Conservation (phyloP, 1,140 invertebrate genomes). For the Drosophila leontia region DNA sequence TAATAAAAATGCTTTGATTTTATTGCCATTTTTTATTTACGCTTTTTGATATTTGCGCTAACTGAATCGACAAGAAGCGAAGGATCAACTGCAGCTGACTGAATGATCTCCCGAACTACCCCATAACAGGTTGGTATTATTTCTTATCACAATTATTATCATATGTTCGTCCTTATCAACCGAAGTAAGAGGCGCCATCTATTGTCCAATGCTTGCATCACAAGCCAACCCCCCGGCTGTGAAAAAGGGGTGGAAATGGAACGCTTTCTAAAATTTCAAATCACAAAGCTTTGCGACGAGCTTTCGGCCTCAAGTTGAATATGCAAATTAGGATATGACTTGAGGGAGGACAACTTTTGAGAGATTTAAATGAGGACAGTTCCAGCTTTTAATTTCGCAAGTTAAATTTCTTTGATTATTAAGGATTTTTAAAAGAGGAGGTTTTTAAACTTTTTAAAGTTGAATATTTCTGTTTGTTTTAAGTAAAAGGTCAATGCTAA, state of each 20-base stretch:
- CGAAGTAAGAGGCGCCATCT: constrained; percentile 53
- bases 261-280: constrained; percentile 79
- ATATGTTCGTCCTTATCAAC: background rate
- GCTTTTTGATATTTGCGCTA: constrained; percentile 51
- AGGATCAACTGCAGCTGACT: background rate
- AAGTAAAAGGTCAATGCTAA: too few relatives aligned
- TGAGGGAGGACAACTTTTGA: background rate
- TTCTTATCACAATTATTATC: constrained; percentile 4
- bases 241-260: constrained; percentile 22
- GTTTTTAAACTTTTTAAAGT: background rate
- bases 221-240: constrained; percentile 30
- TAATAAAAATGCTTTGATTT: constrained; percentile 68
- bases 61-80: background rate
- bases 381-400: constrained; percentile 12
- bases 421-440: background rate
- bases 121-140: constrained; percentile 27
- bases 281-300: constrained; percentile 58
- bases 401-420: background rate
- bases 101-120: constrained; percentile 4
- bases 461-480: too few relatives aligned
- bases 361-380: constrained; percentile 5
- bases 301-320: constrained; percentile 44
- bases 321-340: constrained; percentile 46
- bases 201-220: constrained; percentile 23
- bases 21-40: constrained; percentile 37